These are phyloP conservation scores for Polypedilum pembai DNA, from an alignment of 1,140 invertebrate species.

Conservation along the genomic window DNA sequence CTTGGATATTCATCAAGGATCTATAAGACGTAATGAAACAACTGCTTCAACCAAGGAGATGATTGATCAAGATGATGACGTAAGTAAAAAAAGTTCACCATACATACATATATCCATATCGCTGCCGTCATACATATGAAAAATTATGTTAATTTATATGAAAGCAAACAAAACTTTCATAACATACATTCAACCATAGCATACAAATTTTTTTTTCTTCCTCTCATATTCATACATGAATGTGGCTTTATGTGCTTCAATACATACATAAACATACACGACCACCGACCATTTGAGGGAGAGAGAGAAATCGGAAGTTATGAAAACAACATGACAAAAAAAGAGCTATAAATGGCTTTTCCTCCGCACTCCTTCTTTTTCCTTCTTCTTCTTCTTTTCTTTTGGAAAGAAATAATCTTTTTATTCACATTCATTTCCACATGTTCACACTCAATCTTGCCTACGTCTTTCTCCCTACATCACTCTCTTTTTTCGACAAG, in stretches of 20 bases:
- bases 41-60: slow-evolving; percentile 88
- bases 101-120: background rate
- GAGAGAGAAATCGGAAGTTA: slow-evolving; percentile 31
- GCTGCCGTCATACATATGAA: background rate
- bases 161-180: background rate
- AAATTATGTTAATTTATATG: too few relatives aligned
- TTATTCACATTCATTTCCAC: background rate
- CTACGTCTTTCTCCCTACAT: background rate
- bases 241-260: background rate
- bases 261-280: slow-evolving; percentile 24
- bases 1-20: slow-evolving; percentile 77
- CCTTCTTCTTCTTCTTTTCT: background rate
- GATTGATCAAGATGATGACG: slow-evolving; percentile 78
- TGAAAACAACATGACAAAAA: slow-evolving; percentile 27
- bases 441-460: background rate
- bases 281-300: too few relatives aligned
- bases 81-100: slow-evolving; percentile 48
- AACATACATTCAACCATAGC: background rate
- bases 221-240: background rate
- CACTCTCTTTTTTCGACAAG: background rate
- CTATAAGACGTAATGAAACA: slow-evolving; percentile 78
- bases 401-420: background rate
- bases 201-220: background rate
- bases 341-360: background rate
- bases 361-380: background rate